Evolutionary conservation across 2,797 vertebrate genomes (phyloP).

Genomic region (Characodon lateralis): DNA sequence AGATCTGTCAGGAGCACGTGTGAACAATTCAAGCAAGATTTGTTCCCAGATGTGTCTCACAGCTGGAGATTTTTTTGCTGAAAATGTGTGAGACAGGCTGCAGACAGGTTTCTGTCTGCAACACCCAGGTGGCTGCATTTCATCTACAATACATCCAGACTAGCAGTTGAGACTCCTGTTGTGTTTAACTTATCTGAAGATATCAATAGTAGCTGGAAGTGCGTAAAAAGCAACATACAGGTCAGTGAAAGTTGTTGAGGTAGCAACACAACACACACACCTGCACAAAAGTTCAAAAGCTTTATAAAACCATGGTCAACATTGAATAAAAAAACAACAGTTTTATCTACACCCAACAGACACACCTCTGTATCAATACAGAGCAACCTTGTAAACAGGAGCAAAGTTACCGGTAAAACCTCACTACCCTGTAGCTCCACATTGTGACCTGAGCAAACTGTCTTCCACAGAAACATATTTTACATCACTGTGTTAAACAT

Average conservation of each 20-base stretch:
- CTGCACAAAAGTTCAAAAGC: not conserved
- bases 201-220: not conserved
- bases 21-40: not conserved
- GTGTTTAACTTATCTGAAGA: not conserved
- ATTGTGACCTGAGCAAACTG: not conserved
- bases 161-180: not conserved
- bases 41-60: constrained; percentile 1
- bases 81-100: not conserved
- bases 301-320: not conserved
- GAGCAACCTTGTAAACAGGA: constrained; percentile 12
- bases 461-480: not conserved
- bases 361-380: constrained; percentile 1
- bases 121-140: not conserved
- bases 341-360: constrained; percentile 18
- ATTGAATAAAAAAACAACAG: not conserved
- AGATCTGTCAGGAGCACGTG: constrained; percentile 3
- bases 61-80: constrained; percentile 9
- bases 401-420: not conserved
- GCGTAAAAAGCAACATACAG: not conserved
- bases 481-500: not conserved
- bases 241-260: not conserved
- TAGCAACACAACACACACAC: not conserved
- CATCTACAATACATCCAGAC: not conserved
- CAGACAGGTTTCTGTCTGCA: not conserved
- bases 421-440: constrained; percentile 8